phyloP scores from a whole-genome alignment of 2,797 vertebrate genomes.

The Streptopelia turtur region DNA sequence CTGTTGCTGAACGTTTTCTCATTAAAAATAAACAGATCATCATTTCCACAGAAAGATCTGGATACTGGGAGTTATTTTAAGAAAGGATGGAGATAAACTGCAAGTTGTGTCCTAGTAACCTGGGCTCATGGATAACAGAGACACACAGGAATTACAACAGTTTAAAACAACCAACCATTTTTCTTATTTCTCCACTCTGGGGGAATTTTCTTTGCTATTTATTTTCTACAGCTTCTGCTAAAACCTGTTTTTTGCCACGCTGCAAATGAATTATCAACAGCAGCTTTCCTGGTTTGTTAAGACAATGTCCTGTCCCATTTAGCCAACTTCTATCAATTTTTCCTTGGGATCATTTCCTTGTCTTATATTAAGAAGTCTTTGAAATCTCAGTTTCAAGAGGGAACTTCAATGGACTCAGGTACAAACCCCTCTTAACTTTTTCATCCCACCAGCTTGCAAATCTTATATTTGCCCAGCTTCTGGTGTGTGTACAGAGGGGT shows the following conservation, averaged over 20 bases:
- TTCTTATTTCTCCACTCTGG: not conserved
- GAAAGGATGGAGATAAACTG: not conserved
- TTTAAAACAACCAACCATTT: not conserved
- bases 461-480: not conserved
- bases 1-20: not conserved
- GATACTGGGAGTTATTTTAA: not conserved
- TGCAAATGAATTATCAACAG: not conserved
- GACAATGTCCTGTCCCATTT: no score
- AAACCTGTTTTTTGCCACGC: not conserved
- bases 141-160: not conserved
- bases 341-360: accelerated
- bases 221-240: not conserved
- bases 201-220: not conserved
- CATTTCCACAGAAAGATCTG: not conserved
- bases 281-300: not conserved
- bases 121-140: not conserved
- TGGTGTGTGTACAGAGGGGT: accelerated
- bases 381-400: not conserved
- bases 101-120: not conserved
- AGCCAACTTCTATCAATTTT: not conserved
- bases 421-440: not conserved
- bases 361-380: not conserved
- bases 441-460: not conserved
- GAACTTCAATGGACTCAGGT: not conserved
- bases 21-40: not conserved